Base-by-base conservation (phyloP, 2,113 vertebrate species). In the Bos javanicus region DNA sequence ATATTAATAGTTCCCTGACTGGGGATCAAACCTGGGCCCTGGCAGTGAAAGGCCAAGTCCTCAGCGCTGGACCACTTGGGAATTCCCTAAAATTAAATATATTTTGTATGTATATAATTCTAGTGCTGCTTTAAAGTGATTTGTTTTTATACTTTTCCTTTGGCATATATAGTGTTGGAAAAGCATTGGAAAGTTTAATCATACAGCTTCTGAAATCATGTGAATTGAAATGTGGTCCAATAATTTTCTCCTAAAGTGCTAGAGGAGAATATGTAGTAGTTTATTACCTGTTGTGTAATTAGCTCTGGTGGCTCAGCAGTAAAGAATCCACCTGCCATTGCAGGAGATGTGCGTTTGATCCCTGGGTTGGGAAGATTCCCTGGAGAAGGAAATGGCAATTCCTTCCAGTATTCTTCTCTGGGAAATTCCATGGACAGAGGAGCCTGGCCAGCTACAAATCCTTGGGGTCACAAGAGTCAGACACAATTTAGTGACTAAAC, bases 101-200 rank as follows among this genome's bases (percentile, higher is more conserved):
- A 48, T 78, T 13, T 30, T 30, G 5, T 60, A 46, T 13, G 36
- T 59, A 28, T 59, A 90, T 50, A 57, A 96, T n/a, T 74, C 28
- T 83, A 80, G 43, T 80, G 25, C n/a, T 89, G 43, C n/a, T 96
- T 95, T 96, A 81, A 91, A 76, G 91, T 82, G 60, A 92, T 80
- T 11, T 39, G 25, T 59, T 94, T 97, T 93, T 89, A 19, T 56
- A 13, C 15, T 84, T 95, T 91, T 91, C 39, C 21, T 94, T 89
- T 48, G 56, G 59, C 9, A 7, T 83, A 28, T 87, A 43, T 33
- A 36, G 33, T 52, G 48, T 74, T 87, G 83, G 12, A 91, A 87
- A 59, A 67, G 33, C 36, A 56, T 56, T 83, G 87, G 8, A 91
- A 87, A 46, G 54, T 54, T 84, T 67, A 76, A 86, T 76, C 23